Evolutionary conservation across 2,797 vertebrate species (phyloP), one percentile per base, ranked within the genome.

Genomic region (Microctenopoma steveboyesi): DNA sequence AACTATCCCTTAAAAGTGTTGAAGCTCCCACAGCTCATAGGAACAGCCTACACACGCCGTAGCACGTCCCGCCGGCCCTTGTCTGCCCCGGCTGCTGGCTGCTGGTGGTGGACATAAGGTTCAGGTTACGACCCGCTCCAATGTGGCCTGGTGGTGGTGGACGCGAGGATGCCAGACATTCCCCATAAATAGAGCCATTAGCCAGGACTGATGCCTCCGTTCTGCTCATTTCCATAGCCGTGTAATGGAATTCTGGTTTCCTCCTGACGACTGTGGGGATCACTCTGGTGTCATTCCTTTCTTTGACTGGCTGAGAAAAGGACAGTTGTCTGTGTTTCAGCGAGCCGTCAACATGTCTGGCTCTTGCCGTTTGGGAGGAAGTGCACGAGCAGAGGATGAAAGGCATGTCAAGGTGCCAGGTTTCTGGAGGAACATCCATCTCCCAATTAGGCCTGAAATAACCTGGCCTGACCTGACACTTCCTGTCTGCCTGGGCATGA

Each of bases 401-500:
- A 93, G 88, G 77, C 88, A 88, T 86, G 92, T 90, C 83, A 86
- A 87, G 91, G 90, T 93, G 91, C 90, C 89, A 91, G 90, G 91
- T 92, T 93, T 92, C 91, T 88, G 74, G 78, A 88, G 86, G 76
- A 91, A 82, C 92, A 93, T 93, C 91, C 92, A 90, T 93, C 90
- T 92, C 83, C 81, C 91, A 92, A 92, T 92, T 92, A 92, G 87
- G 86, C 87, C 84, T 88, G 84, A 92, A 92, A 92, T 92, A 92
- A 91, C 88, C 84, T 83, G 80, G 79, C 64, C 79, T 78, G 88
- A 81, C 84, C 81, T 83, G 86, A 89, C 86, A 88, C 90, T 89
- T 91, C 89, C 91, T 92, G 85, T 81, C 81, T 81, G 74, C 49
- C 64, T 40, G 74, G 59, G 74, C 18, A 25, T 3, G 54, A 81